Evolutionary conservation across 2,888 invertebrate genomes (phyloP).

Genomic region (Calameuta idolon): DNA sequence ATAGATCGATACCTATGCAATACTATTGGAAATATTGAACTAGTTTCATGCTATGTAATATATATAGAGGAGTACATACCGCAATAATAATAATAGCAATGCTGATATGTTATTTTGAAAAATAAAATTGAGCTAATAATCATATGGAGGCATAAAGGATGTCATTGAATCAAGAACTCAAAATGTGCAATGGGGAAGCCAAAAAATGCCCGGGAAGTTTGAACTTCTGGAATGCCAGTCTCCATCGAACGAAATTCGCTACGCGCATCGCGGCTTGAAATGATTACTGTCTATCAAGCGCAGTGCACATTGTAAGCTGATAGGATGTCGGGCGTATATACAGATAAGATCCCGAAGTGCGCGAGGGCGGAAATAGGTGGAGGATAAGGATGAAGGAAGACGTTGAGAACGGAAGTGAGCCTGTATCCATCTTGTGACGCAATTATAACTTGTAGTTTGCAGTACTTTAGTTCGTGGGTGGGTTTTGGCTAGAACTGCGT

Average conservation of each 20-base stretch:
- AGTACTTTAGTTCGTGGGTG: conserved; percentile 33
- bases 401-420: conserved; percentile 31
- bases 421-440: conserved; percentile 47
- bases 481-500: neutral
- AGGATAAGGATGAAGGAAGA: conserved; percentile 26
- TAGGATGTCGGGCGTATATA: neutral
- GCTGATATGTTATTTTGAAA: neutral
- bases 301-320: neutral
- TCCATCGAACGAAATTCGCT: neutral
- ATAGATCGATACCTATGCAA: neutral
- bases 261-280: neutral
- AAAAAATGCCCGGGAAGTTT: neutral
- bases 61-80: neutral
- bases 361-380: neutral
- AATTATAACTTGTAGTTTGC: conserved; percentile 54
- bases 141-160: neutral
- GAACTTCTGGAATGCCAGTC: neutral
- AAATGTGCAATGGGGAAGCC: neutral
- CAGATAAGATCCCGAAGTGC: neutral
- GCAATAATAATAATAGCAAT: neutral
- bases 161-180: neutral
- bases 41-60: neutral
- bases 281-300: neutral
- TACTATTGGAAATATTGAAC: neutral
- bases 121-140: neutral